Evolutionary conservation across 1,140 invertebrate species (phyloP), one percentile per base, ranked within the genome.

Genomic region (Saccostrea cuccullata): DNA sequence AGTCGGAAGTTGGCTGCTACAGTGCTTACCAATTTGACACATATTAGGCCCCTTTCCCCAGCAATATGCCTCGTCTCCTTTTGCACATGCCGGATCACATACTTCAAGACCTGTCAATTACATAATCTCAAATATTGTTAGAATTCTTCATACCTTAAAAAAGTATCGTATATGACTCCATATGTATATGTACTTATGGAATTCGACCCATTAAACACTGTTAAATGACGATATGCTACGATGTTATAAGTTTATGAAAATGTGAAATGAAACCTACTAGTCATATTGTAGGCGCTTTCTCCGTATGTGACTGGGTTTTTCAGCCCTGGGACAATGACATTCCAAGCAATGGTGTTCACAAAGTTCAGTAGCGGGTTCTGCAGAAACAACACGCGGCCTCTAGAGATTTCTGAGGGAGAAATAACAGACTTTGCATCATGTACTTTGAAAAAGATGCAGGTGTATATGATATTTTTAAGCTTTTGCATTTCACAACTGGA

Each of bases 331-430:
- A 90, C 88, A 23, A 94, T 92, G 11, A 86, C 77, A 23, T 89
- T 86, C 93, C 93, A 94, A 70, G 88, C 86, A n/a, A 94, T 90
- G 6, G 91, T 93, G 83, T 92, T 85, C 5, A 94, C 89, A 86
- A 89, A 91, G 64, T 91, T 90, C n/a, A 94, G 88, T 55, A 90
- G 77, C 0, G 93, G 92, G 82, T 94, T 94, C 82, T 91, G 84
- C 12, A 86, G 88, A 58, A 94, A 92, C 83, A 92, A 84, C 30
- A 94, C 93, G 67, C 92, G 91, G 17, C 93, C 93, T 12, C 85
- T 70, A 1, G 90, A 91, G 15, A 93, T 93, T 64, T 93, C 93
- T 93, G 89, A 17, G 89, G 89, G 17, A 15, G 60, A 67, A 87
- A 36, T 36, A 36, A 36, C 30, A 36, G 30, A 36, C 30, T 36